These are phyloP conservation scores for Grantiella picta DNA, from an alignment of 2,113 vertebrate genomes.

Conservation along the genomic window DNA sequence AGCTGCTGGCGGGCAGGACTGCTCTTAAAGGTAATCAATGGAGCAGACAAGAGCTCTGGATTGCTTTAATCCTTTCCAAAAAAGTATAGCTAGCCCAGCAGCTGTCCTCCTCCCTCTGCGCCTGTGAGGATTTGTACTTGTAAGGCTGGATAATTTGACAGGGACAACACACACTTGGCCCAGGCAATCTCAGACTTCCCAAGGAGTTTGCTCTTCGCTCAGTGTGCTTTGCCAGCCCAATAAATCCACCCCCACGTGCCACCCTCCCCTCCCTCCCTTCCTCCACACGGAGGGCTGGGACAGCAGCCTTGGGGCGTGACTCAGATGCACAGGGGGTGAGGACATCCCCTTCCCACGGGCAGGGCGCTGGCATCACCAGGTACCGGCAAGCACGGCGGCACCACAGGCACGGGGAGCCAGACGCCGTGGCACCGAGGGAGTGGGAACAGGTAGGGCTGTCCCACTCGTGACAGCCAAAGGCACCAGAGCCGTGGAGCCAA, in stretches of 20 bases:
- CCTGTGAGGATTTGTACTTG: background rate
- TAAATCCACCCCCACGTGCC: background rate
- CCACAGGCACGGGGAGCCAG: background rate
- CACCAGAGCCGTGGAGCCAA: background rate
- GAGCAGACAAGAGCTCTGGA: background rate
- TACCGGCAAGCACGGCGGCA: background rate
- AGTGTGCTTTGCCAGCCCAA: background rate
- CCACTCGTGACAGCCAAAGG: background rate
- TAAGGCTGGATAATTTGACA: background rate
- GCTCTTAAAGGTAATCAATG: background rate
- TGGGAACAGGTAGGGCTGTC: background rate
- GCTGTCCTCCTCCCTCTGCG: background rate
- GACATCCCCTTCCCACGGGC: background rate
- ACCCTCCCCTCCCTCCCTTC: background rate
- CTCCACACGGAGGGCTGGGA: background rate
- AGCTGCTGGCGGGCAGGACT: background rate
- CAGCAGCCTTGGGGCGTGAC: background rate
- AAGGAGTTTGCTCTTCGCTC: background rate
- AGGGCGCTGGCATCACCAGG: background rate
- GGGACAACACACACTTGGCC: background rate
- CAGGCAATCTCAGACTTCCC: background rate
- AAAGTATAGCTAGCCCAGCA: background rate
- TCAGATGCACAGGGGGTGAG: background rate
- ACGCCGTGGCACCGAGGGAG: accelerated
- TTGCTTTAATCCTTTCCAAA: slow-evolving; percentile 32